These are phyloP conservation scores for Schizotus pectinicornis DNA, from an alignment of 2,888 invertebrate species.

Conservation along the genomic window DNA sequence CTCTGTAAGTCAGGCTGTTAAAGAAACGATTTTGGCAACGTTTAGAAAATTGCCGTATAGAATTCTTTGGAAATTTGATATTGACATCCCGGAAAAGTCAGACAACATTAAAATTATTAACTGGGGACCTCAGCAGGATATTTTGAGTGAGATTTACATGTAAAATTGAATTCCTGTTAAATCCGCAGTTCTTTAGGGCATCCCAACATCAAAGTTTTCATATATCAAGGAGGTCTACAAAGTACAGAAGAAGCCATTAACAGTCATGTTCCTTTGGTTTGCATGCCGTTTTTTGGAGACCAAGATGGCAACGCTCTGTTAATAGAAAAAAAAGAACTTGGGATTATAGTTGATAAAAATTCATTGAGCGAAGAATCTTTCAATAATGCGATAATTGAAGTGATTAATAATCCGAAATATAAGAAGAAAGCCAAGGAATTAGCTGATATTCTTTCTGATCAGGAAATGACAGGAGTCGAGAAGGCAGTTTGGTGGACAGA, in stretches of 20 bases:
- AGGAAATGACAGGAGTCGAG: conserved; percentile 2
- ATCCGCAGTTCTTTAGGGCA: conserved; percentile 7
- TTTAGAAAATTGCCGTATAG: conserved; percentile 36
- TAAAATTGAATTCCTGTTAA: not conserved
- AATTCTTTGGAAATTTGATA: conserved; percentile 43
- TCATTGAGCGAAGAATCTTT: not conserved
- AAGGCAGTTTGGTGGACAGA: conserved; percentile 11
- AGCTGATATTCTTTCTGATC: conserved; percentile 33
- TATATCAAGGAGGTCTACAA: conserved; percentile 45
- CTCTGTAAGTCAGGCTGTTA: conserved; percentile 18
- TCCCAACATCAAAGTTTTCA: conserved; percentile 24
- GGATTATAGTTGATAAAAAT: not conserved
- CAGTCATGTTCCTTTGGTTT: conserved; percentile 54
- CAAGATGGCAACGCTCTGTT: conserved; percentile 37
- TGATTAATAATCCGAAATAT: conserved; percentile 3
- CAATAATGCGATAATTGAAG: not conserved
- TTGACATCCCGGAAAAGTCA: conserved; percentile 28
- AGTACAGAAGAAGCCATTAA: conserved; percentile 55
- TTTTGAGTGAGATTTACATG: conserved; percentile 33
- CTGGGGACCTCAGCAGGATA: conserved; percentile 39
- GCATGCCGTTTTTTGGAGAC: conserved; percentile 53
- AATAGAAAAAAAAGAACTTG: conserved; percentile 36
- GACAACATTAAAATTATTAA: conserved; percentile 37
- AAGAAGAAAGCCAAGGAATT: conserved; percentile 33
- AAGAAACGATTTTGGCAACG: conserved; percentile 24